These are phyloP conservation scores for Archips xylosteana DNA, from an alignment of 2,888 invertebrate genomes.

Conservation along the genomic window DNA sequence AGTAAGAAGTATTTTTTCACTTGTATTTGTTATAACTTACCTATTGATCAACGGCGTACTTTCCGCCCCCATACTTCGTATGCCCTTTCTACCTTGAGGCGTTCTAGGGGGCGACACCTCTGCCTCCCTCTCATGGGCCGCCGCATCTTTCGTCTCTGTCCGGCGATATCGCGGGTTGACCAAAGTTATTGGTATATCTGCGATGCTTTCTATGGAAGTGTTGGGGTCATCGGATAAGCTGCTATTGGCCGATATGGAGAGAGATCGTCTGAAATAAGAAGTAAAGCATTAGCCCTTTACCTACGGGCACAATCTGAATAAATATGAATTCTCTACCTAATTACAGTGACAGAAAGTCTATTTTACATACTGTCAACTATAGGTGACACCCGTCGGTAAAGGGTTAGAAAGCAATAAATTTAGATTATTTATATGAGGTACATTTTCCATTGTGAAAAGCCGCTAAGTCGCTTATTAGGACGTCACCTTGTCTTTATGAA, in stretches of 20 bases:
- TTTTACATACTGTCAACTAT: too few relatives aligned
- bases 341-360: too few relatives aligned
- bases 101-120: constrained; percentile 55
- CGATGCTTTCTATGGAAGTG: constrained; percentile 77
- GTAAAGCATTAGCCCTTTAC: neutral
- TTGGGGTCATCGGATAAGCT: constrained; percentile 78
- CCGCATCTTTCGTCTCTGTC: constrained; percentile 43
- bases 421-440: too few relatives aligned
- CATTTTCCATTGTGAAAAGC: too few relatives aligned
- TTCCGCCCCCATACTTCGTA: constrained; percentile 56
- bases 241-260: constrained; percentile 77
- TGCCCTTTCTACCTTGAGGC: constrained; percentile 65
- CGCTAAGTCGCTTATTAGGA: too few relatives aligned
- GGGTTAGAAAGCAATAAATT: too few relatives aligned
- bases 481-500: too few relatives aligned
- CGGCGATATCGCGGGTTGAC: constrained; percentile 71
- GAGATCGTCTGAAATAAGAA: constrained; percentile 61
- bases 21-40: constrained; percentile 49
- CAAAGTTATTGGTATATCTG: constrained; percentile 75
- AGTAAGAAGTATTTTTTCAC: too few relatives aligned
- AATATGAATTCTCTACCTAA: too few relatives aligned
- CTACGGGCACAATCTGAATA: too few relatives aligned
- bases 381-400: too few relatives aligned
- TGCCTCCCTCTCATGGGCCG: constrained; percentile 29
- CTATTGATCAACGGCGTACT: constrained; percentile 62